These are phyloP conservation scores for Laupala kohalensis DNA, from an alignment of 1,140 invertebrate genomes.

Conservation along the genomic window DNA sequence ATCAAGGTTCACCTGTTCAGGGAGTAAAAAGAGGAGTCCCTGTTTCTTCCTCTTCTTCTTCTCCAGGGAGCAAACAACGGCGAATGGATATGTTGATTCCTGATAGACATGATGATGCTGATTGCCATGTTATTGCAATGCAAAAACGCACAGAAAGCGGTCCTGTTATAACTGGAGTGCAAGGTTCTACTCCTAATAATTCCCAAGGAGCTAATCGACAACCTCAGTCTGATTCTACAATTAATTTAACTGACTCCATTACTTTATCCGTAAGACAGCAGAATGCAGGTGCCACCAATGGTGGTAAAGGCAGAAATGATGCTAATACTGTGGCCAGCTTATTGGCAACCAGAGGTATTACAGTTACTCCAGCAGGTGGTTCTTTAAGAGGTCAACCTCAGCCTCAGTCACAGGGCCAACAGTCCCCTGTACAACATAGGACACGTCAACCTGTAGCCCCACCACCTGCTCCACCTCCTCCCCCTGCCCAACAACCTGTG, in stretches of 20 bases:
- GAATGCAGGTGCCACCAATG: conserved; percentile 19
- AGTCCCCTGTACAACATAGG: conserved; percentile 15
- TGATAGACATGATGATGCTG: conserved; percentile 43
- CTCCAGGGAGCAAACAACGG: conserved; percentile 27
- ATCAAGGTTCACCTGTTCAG: conserved; percentile 18
- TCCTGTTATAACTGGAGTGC: conserved; percentile 57
- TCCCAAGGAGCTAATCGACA: conserved; percentile 26
- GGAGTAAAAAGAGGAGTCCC: conserved; percentile 3
- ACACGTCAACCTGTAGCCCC: background rate
- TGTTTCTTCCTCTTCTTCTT: background rate
- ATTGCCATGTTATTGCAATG: conserved; percentile 52
- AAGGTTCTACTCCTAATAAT: conserved; percentile 35
- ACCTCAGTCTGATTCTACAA: conserved; percentile 33
- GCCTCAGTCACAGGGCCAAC: conserved; percentile 19
- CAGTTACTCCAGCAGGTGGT: conserved; percentile 45
- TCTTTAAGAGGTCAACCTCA: conserved; percentile 15
- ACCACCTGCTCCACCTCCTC: conserved; percentile 1
- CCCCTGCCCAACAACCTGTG: conserved; percentile 19
- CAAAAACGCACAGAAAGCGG: conserved; percentile 56
- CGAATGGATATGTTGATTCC: conserved; percentile 38
- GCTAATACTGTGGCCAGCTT: conserved; percentile 59
- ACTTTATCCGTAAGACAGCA: conserved; percentile 48
- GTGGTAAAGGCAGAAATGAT: conserved; percentile 35
- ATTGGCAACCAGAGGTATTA: conserved; percentile 58
- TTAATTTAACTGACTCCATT: conserved; percentile 45